Evolutionary conservation across 2,113 vertebrate species (phyloP).

Genomic region (Speoplatyrhinus poulsoni): DNA sequence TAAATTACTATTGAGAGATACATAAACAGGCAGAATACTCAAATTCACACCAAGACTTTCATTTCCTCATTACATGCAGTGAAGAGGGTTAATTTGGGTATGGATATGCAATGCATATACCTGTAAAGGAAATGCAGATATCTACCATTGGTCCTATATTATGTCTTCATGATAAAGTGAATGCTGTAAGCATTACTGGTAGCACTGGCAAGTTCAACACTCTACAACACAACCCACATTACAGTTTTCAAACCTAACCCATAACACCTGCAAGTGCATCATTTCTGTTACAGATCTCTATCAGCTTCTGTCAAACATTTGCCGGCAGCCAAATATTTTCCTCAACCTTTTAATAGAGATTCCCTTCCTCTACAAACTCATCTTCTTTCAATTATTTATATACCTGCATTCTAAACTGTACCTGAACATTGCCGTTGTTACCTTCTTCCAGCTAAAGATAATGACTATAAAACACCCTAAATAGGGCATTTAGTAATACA

Average conservation of each 20-base stretch:
- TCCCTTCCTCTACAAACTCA: too few relatives aligned
- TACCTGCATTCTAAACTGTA: conserved; percentile 16
- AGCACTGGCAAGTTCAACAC: background rate
- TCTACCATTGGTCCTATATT: conserved; percentile 14
- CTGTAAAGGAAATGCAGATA: conserved; percentile 13
- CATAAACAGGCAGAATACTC: too few relatives aligned
- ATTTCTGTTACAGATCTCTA: conserved; percentile 12
- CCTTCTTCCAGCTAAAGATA: conserved; percentile 8
- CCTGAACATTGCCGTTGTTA: conserved; percentile 15
- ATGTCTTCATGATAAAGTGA: conserved; percentile 6
- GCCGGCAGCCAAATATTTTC: too few relatives aligned
- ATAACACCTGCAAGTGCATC: conserved; percentile 5
- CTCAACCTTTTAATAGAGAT: too few relatives aligned
- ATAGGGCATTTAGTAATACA: conserved; percentile 22
- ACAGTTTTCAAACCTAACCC: conserved; percentile 16
- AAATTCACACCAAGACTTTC: background rate
- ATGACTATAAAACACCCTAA: conserved; percentile 1
- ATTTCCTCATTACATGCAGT: conserved; percentile 7
- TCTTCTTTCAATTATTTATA: background rate
- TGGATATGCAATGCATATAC: background rate
- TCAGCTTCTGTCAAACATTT: conserved; percentile 1
- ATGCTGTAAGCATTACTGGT: background rate
- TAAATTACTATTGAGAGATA: too few relatives aligned
- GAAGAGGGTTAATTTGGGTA: background rate
- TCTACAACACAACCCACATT: conserved; percentile 8